These are phyloP conservation scores for Apodemus speciosus DNA, from an alignment of 2,113 vertebrate genomes.

Conservation along the genomic window DNA sequence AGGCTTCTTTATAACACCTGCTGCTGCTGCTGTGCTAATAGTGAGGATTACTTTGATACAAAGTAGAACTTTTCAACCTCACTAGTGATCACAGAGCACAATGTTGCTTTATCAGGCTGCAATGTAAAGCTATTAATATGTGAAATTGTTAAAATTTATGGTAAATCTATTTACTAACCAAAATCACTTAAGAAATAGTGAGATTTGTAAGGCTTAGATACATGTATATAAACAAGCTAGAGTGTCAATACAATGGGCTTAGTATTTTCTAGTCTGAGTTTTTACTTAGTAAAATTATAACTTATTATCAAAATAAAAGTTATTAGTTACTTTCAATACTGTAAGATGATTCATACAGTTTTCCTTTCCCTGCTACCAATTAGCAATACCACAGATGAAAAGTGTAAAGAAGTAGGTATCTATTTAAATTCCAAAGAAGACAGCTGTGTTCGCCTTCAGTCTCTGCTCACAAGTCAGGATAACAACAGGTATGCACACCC, in stretches of 20 bases:
- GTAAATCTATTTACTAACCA: not conserved
- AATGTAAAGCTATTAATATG: not conserved
- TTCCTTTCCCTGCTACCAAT: conserved; percentile 12
- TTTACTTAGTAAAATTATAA: conserved; percentile 24
- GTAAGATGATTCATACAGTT: not conserved
- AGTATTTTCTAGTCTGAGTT: not conserved
- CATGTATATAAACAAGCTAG: not conserved
- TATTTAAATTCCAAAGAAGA: not conserved
- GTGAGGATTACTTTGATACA: not conserved
- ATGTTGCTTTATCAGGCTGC: not conserved
- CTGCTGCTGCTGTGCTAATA: not conserved
- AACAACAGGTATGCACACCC: conserved; percentile 11
- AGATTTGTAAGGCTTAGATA: not conserved
- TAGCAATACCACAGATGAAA: conserved; percentile 65
- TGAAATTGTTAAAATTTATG: not conserved
- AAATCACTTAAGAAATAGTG: not conserved
- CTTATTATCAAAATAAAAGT: conserved; percentile 13
- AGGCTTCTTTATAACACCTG: not conserved
- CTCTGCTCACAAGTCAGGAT: not conserved
- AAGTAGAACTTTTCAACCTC: not conserved
- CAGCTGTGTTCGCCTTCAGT: not conserved
- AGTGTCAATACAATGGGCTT: not conserved
- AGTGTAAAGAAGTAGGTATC: conserved; percentile 30
- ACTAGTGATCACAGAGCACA: not conserved
- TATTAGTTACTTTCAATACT: not conserved